Conservation (phyloP, 2,797 vertebrate species). For the Sciurus carolinensis region DNA sequence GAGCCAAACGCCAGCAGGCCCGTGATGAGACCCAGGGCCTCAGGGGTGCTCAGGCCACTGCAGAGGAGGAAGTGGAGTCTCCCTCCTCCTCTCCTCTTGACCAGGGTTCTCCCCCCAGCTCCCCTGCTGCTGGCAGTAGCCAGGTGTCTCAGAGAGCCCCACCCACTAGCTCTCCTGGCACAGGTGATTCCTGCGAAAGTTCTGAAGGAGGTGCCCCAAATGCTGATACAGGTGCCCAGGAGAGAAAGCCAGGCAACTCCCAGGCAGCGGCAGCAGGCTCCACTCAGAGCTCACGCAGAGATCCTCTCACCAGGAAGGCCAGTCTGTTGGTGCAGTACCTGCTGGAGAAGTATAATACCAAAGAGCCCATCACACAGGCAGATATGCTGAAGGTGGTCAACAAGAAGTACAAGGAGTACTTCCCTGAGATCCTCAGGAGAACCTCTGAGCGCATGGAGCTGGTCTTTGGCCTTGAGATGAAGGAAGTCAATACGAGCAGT, state of each 20-base stretch:
- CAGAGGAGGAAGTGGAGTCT: background rate
- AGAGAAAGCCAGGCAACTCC: background rate
- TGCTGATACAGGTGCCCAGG: background rate
- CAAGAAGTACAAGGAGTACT: background rate
- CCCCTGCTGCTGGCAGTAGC: background rate
- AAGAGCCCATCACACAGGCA: background rate
- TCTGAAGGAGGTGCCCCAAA: background rate
- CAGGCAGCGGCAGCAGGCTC: background rate
- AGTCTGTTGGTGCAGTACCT: background rate
- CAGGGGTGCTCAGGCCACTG: background rate
- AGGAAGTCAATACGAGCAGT: background rate
- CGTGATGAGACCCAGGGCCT: background rate
- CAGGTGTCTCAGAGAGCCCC: background rate
- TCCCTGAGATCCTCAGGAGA: background rate
- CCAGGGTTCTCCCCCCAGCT: background rate
- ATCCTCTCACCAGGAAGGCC: background rate
- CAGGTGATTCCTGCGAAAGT: background rate
- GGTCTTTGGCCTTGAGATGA: background rate
- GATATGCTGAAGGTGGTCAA: background rate
- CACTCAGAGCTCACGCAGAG: background rate
- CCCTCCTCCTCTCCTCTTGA: background rate
- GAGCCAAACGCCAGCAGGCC: background rate
- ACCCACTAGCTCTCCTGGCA: background rate
- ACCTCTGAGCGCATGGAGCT: background rate
- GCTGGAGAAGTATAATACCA: conserved; percentile 22